phyloP scores from a whole-genome alignment of 2,888 invertebrate species.

The Lagria hirta region DNA sequence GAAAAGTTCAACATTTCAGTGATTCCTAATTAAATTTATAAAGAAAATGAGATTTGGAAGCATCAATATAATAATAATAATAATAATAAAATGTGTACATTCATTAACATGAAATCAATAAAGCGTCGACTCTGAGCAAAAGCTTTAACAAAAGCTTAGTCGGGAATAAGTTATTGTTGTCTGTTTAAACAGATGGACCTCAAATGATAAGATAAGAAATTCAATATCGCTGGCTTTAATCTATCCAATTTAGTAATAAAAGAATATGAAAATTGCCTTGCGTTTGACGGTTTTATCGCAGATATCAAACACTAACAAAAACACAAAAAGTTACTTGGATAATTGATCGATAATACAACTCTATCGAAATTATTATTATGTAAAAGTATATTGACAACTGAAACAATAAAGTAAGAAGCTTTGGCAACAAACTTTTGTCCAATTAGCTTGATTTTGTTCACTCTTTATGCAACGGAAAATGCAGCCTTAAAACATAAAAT shows the following conservation, averaged over 20 bases:
- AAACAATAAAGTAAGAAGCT: no score
- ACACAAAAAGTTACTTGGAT: conserved; percentile 15
- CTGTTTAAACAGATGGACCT: conserved; percentile 44
- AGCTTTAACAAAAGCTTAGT: conserved; percentile 22
- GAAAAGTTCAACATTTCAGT: no score
- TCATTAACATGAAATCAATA: conserved; percentile 12
- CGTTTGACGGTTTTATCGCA: conserved; percentile 34
- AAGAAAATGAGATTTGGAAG: no score
- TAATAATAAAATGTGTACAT: no score
- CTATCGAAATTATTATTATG: conserved; percentile 19
- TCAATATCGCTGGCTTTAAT: conserved; percentile 41
- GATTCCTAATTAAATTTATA: no score
- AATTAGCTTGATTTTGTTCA: conserved; percentile 30
- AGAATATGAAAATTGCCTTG: conserved; percentile 42
- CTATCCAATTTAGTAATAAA: conserved; percentile 43
- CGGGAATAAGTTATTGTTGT: conserved; percentile 31
- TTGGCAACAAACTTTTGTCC: conserved; percentile 20
- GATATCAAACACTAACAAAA: conserved; percentile 26
- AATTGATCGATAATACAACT: conserved; percentile 21
- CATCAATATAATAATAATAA: no score
- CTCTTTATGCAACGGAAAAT: conserved; percentile 32
- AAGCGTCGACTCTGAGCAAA: conserved; percentile 12
- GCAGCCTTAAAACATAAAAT: conserved; percentile 40
- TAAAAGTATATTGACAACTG: no score
- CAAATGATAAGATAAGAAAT: conserved; percentile 43